Percentiles rank a stretch among this genome's conserved stretches.
phyloP scores from a whole-genome alignment of 2,888 invertebrate species.

The Aphrophora alni region DNA sequence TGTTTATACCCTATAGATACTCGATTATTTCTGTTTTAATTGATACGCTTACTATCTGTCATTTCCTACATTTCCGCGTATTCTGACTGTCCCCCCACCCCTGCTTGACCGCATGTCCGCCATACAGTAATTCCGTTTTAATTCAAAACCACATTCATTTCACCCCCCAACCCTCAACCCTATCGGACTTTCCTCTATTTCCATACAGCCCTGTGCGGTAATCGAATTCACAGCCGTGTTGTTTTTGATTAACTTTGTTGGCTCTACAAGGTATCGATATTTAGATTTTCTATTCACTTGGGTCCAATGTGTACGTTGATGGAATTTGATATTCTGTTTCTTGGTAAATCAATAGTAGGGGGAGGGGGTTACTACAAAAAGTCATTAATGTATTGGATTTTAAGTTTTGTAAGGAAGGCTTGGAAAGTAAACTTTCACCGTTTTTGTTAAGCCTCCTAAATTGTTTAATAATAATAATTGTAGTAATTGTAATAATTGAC shows the following conservation, averaged over 20 bases:
- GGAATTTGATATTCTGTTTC: background rate
- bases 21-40: background rate
- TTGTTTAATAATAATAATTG: no score
- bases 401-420: no score
- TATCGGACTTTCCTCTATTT: background rate
- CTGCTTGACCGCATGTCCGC: constrained; percentile 26
- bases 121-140: constrained; percentile 36
- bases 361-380: no score
- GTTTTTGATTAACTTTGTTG: constrained; percentile 25
- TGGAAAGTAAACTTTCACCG: no score
- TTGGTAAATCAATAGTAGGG: background rate
- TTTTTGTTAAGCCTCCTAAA: no score
- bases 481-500: no score
- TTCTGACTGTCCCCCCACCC: constrained; percentile 16
- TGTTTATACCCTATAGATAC: background rate
- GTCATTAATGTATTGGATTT: no score
- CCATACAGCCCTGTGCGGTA: background rate
- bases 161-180: background rate
- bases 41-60: constrained; percentile 22
- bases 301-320: background rate
- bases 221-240: constrained; percentile 12
- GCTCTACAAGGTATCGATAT: background rate
- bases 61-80: constrained; percentile 24
- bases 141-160: constrained; percentile 38
- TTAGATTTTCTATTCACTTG: background rate